A percentile compares a stretch with the other conserved stretches of the same genome.
Evolutionary conservation across 1,140 invertebrate species (phyloP).

Genomic region (Caenorhabditis latens): DNA sequence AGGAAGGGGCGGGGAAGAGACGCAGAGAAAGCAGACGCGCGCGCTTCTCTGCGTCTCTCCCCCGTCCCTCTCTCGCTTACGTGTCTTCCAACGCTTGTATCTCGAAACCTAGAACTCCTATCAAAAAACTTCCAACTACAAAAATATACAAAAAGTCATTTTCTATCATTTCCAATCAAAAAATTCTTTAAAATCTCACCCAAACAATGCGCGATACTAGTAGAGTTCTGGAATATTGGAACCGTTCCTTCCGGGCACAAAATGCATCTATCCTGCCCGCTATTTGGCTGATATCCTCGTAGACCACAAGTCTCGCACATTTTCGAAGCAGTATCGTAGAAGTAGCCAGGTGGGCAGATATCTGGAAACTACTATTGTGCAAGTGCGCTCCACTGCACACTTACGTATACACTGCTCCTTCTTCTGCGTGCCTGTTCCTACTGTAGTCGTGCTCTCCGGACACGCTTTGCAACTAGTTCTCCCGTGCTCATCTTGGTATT

Average conservation of each 20-base stretch:
- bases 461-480: slow-evolving; percentile 56
- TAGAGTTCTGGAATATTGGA: slow-evolving; percentile 53
- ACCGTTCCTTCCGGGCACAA: slow-evolving; percentile 57
- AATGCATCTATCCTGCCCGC: slow-evolving; percentile 50
- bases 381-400: not conserved
- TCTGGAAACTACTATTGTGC: slow-evolving; percentile 34
- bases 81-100: too few relatives aligned
- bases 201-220: slow-evolving; percentile 58
- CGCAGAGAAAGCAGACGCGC: too few relatives aligned
- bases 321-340: slow-evolving; percentile 47
- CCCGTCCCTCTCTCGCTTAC: too few relatives aligned
- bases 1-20: too few relatives aligned
- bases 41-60: too few relatives aligned
- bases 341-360: slow-evolving; percentile 57
- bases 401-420: slow-evolving; percentile 55
- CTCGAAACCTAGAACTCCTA: too few relatives aligned
- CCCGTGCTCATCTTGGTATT: slow-evolving; percentile 60
- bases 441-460: slow-evolving; percentile 57
- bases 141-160: too few relatives aligned
- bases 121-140: not conserved
- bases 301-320: slow-evolving; percentile 59
- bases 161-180: not conserved
- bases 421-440: slow-evolving; percentile 14
- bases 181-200: not conserved
- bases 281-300: slow-evolving; percentile 59